A percentile compares a stretch with the other conserved stretches of the same genome.
Evolutionary conservation across 30 jellyfish, hydroid and myxozoan genomes (phyloP).

Genomic region (Pseudorhiza aurosa): DNA sequence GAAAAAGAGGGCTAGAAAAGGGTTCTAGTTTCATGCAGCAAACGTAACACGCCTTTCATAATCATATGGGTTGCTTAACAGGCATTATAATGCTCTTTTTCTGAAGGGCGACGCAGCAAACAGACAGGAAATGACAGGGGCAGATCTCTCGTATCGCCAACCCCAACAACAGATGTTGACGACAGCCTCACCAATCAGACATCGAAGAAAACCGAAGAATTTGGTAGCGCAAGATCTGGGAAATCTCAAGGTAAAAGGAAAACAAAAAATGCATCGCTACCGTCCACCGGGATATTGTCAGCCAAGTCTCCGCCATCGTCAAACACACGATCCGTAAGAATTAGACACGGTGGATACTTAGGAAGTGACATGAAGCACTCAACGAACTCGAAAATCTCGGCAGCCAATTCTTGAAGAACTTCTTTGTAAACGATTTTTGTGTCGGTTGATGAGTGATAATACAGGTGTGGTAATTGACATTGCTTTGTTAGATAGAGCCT

Average conservation of each 20-base stretch:
- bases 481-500: too few species aligned
- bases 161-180: slow-evolving; percentile 35
- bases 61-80: too few species aligned
- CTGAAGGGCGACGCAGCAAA: neutral
- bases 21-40: too few species aligned
- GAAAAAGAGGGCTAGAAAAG: too few species aligned
- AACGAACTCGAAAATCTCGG: neutral
- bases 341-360: neutral
- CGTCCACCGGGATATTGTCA: neutral
- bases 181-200: neutral
- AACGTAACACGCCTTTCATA: too few species aligned
- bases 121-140: neutral
- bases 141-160: slow-evolving; percentile 10
- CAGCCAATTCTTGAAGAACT: too few species aligned
- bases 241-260: neutral
- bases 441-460: too few species aligned
- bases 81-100: too few species aligned
- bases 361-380: neutral
- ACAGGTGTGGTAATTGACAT: too few species aligned
- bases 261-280: neutral
- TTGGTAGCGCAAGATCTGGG: neutral
- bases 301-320: neutral
- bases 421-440: too few species aligned
- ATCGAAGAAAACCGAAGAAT: neutral
- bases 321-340: neutral